phyloP scores from a whole-genome alignment of 2,797 vertebrate species.

The Phylloscopus collybita region DNA sequence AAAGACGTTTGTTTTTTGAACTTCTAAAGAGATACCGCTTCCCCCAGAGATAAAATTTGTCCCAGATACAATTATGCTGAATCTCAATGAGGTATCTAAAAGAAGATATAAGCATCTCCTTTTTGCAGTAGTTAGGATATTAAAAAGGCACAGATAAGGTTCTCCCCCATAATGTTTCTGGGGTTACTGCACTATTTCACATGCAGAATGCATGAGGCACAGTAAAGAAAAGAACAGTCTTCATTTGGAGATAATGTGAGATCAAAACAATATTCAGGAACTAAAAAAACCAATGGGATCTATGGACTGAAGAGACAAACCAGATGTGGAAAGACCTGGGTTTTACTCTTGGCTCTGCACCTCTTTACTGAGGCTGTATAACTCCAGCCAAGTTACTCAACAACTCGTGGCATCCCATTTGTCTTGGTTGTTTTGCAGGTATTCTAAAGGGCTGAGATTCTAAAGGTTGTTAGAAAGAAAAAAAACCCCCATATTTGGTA shows the following conservation, averaged over 20 bases:
- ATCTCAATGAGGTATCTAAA: slow-evolving; percentile 20
- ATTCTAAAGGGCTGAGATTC: background rate
- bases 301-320: background rate
- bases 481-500: background rate
- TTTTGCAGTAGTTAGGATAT: slow-evolving; percentile 31
- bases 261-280: background rate
- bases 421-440: background rate
- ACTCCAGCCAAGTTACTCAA: background rate
- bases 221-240: background rate
- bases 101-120: background rate
- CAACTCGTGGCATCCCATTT: background rate
- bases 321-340: background rate
- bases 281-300: background rate
- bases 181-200: background rate
- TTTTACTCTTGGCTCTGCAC: background rate
- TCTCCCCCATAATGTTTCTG: background rate
- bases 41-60: slow-evolving; percentile 15
- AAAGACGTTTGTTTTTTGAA: slow-evolving; percentile 27
- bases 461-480: background rate
- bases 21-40: slow-evolving; percentile 2
- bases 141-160: slow-evolving; percentile 18
- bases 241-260: background rate
- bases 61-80: slow-evolving; percentile 14
- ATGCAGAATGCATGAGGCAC: background rate
- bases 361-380: background rate